Conservation (phyloP, 2,797 vertebrate species). For the Macroramphosus scolopax region DNA sequence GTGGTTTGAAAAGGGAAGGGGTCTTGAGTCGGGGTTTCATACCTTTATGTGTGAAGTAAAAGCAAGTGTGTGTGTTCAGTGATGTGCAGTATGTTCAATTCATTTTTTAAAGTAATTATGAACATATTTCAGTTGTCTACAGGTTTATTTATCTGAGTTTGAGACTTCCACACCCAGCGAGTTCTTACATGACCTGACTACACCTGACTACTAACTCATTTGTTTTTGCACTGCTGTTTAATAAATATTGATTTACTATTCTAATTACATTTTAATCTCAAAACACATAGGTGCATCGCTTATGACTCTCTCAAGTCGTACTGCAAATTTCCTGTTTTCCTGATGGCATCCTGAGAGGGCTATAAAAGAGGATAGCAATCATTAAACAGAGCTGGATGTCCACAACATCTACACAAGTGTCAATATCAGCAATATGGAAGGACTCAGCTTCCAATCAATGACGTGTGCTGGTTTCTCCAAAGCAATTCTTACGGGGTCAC, state of each 20-base stretch:
- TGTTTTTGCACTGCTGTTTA: constrained; percentile 65
- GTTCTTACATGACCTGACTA: constrained; percentile 40
- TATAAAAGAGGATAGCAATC: constrained; percentile 73
- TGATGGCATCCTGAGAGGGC: constrained; percentile 68
- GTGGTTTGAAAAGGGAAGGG: constrained; percentile 56
- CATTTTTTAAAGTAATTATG: constrained; percentile 4
- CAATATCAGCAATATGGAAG: constrained; percentile 61
- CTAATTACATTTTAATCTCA: constrained; percentile 81
- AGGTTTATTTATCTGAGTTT: background rate
- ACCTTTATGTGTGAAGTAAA: too few relatives aligned
- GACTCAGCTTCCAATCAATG: constrained; percentile 55
- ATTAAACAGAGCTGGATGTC: constrained; percentile 72
- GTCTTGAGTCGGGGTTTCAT: too few relatives aligned
- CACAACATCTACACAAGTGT: constrained; percentile 66
- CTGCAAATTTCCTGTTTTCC: constrained; percentile 76
- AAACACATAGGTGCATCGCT: constrained; percentile 72
- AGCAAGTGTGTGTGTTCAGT: constrained; percentile 3
- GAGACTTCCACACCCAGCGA: constrained; percentile 15
- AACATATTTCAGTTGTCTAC: background rate
- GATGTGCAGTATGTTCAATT: background rate
- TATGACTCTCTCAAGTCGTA: constrained; percentile 74
- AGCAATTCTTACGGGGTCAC: constrained; percentile 16
- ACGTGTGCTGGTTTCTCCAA: constrained; percentile 28
- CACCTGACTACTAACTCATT: too few relatives aligned
- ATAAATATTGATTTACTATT: constrained; percentile 81